Base-by-base conservation (phyloP, 1,140 invertebrate species). In the Heliconius hermathena region DNA sequence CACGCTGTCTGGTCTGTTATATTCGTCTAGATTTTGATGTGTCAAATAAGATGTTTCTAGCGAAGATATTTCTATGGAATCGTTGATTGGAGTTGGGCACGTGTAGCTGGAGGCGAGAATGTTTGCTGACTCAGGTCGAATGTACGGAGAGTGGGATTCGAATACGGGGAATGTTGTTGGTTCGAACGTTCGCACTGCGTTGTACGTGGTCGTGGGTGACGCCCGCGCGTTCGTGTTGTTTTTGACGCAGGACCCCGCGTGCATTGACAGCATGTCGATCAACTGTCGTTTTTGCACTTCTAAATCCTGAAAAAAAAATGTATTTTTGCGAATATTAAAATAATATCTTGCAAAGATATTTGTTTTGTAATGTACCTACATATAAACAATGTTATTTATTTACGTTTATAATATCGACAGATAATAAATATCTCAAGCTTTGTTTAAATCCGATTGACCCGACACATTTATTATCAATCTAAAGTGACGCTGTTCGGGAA, bases 211-310 rank as follows among this genome's bases (percentile, higher is more conserved):
- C 1, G 88, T 84, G 3, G 94, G 91, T 5, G 94, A 94, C 9
- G 87, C 85, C 36, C 89, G 73, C 52, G 86, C 49, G 87, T 85
- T 76, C 82, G 86, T 46, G 82, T 95, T 95, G 82, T 96, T 95
- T 80, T 97, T 97, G n/a, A 96, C 88, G 84, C 97, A 97, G 4
- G 95, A 96, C 0, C 97, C 96, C 8, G 95, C 92, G 91, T 98
- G 97, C 6, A 96, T 85, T n/a, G 96, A 95, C 74, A 98, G 91
- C 95, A 98, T 97, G 81, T 97, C 97, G 79, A 97, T 95, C 52
- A 98, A 95, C 83, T 96, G 95, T 80, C 96, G 95, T 89, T 96
- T 96, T 85, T 98, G 96, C 8, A 95, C 96, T 92, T 97, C 97
- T 84, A 98, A 88, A 82, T 97, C 96, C 89, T 97, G 96, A 66